Evolutionary conservation across 2,888 invertebrate genomes (phyloP), one percentile per base, ranked within the genome.

Genomic region (Cephus rjabovi): DNA sequence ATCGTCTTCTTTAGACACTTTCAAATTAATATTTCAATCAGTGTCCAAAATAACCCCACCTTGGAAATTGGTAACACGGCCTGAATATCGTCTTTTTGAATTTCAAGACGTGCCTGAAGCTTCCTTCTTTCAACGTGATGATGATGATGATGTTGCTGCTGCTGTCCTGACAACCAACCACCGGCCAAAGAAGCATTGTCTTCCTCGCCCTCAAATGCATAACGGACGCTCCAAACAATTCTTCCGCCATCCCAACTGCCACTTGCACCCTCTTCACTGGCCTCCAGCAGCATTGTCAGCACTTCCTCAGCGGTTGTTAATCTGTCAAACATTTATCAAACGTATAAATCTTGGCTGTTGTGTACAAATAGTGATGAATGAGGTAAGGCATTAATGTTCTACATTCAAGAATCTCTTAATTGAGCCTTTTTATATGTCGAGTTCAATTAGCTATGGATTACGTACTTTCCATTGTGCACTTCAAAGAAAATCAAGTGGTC

Each of bases 61-160:
- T 98, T 98, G 79, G 98, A 97, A 90, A 98, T 98, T 30, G 98
- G 98, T 34, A 98, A 93, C 23, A 98, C 97, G 33, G 98, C 97
- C 92, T 98, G 98, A 80, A 98, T 97, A 89, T 98, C 97, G 90
- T 98, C 98, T 90, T 98, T 98, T 90, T 97, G 97, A 81, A 98
- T 96, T 89, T 97, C 97, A 74, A 98, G 94, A 83, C 97, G 94
- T 1, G 97, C 96, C 80, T 96, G 96, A 73, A 97, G 94, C 89
- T 97, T 95, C 83, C 94, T 92, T 78, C 88, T 88, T 76, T 91
- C 91, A 79, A 88, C 86, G 75, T 88, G 87, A 81, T 88, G 89
- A 77, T 89, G 89, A 83, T 89, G 89, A 81, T 90, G 89, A 75
- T 87, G 87, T 75, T 85, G 87, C 79, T 86, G 82, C 77, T 87